Conservation (phyloP, 1,140 invertebrate species). For the Saccostrea echinata region DNA sequence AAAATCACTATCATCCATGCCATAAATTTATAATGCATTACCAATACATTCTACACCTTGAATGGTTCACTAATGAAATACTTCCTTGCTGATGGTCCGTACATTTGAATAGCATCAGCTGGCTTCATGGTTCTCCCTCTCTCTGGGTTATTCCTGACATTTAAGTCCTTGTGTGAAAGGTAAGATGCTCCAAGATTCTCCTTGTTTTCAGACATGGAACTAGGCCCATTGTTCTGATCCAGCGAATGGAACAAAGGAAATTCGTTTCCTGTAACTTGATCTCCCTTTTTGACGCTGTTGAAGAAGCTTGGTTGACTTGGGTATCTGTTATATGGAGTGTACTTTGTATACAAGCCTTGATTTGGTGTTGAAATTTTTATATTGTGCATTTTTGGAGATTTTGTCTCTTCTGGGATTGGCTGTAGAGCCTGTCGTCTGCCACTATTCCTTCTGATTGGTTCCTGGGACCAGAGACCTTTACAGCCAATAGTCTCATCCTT, state of each 20-base stretch:
- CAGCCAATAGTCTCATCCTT: conserved; percentile 26
- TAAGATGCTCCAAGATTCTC: conserved; percentile 35
- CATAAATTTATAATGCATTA: not conserved
- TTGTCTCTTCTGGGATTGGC: conserved; percentile 44
- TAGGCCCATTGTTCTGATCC: conserved; percentile 21
- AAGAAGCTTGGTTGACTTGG: not conserved
- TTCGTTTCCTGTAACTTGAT: conserved; percentile 17
- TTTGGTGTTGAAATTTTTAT: not conserved
- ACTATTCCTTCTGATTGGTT: conserved; percentile 42
- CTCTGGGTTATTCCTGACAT: conserved; percentile 29
- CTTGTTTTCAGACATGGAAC: conserved; percentile 50
- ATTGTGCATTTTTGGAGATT: conserved; percentile 5
- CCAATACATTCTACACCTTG: conserved; percentile 32
- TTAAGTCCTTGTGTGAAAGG: conserved; percentile 39
- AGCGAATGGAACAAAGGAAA: conserved; percentile 55
- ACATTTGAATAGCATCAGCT: conserved; percentile 52
- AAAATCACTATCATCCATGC: no score
- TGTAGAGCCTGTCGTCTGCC: conserved; percentile 39
- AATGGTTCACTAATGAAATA: conserved; percentile 47
- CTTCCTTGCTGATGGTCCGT: conserved; percentile 44
- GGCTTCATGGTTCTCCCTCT: conserved; percentile 47
- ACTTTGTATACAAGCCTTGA: not conserved
- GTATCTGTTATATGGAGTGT: not conserved
- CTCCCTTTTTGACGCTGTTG: not conserved
- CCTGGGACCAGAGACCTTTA: conserved; percentile 40